A percentile compares a stretch with the other conserved stretches of the same genome.
Evolutionary conservation across 2,797 vertebrate species (phyloP).

Genomic region (Peromyscus melanophrys): DNA sequence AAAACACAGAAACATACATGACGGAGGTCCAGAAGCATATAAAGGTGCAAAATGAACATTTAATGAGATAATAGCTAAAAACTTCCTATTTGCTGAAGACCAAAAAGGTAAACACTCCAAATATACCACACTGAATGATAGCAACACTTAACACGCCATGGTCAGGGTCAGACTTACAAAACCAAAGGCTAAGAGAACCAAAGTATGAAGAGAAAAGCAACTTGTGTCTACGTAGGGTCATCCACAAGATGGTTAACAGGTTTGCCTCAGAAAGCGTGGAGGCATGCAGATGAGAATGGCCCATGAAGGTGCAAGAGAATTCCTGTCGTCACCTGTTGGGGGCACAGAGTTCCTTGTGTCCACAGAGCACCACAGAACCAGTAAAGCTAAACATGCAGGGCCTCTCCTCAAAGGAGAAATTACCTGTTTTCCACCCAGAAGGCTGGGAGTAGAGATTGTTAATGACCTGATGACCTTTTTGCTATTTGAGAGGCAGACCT

Average conservation of each 20-base stretch:
- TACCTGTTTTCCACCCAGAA: too few species aligned
- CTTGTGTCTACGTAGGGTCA: background rate
- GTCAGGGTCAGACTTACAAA: background rate
- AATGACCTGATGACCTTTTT: too few species aligned
- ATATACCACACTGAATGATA: background rate
- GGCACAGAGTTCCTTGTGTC: background rate
- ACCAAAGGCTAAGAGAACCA: slow-evolving; percentile 28
- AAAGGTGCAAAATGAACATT: background rate
- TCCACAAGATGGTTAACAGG: background rate
- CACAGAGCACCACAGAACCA: background rate
- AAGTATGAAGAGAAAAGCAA: slow-evolving; percentile 7
- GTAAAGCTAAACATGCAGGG: background rate
- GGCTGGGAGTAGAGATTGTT: too few species aligned
- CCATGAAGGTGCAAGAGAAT: background rate
- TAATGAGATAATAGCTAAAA: background rate
- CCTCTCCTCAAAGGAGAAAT: background rate
- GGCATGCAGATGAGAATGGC: background rate
- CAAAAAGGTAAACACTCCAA: slow-evolving; percentile 3
- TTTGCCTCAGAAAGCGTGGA: background rate
- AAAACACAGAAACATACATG: background rate
- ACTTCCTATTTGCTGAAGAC: background rate
- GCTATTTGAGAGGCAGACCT: background rate
- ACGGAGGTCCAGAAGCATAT: background rate
- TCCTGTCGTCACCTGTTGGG: background rate
- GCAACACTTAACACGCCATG: background rate